Evolutionary conservation across 1,140 invertebrate species (phyloP).

Genomic region (Drosophila pseudoobscura): DNA sequence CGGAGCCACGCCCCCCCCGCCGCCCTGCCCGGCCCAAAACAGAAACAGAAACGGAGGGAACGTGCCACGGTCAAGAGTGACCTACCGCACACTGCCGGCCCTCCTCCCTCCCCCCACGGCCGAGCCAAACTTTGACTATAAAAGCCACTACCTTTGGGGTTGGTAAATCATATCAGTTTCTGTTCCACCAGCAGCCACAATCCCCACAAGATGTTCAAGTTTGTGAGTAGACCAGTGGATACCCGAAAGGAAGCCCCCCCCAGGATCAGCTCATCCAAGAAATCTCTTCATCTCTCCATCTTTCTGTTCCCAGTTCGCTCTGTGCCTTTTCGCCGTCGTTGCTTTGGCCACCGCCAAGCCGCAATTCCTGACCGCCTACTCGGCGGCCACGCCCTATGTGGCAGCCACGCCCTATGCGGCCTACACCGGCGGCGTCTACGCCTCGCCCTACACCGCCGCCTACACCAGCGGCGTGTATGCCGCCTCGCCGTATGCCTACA

Average conservation of each 20-base stretch:
- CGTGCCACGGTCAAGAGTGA: slow-evolving; percentile 65
- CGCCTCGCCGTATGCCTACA: slow-evolving; percentile 59
- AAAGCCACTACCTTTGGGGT: slow-evolving; percentile 40
- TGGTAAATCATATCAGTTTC: slow-evolving; percentile 71
- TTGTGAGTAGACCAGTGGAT: slow-evolving; percentile 63
- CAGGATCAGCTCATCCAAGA: neutral
- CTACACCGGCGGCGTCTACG: slow-evolving; percentile 63
- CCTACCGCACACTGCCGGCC: slow-evolving; percentile 6
- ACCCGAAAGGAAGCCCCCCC: neutral
- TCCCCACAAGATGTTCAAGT: slow-evolving; percentile 78
- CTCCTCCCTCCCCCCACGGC: slow-evolving; percentile 5
- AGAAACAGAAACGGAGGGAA: slow-evolving; percentile 27
- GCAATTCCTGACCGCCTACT: slow-evolving; percentile 67
- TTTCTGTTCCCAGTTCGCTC: slow-evolving; percentile 56
- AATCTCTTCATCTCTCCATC: neutral
- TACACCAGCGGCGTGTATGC: slow-evolving; percentile 69
- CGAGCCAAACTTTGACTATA: slow-evolving; percentile 43
- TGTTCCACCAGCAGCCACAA: slow-evolving; percentile 51
- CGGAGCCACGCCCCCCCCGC: slow-evolving; percentile 1
- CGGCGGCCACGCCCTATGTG: slow-evolving; percentile 52
- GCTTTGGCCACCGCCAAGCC: slow-evolving; percentile 75
- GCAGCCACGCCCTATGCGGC: slow-evolving; percentile 67
- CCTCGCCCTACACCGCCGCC: slow-evolving; percentile 59
- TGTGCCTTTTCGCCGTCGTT: slow-evolving; percentile 71
- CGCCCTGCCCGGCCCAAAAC: slow-evolving; percentile 8